Conservation (phyloP, 2,797 vertebrate genomes). For the Lacerta bilineata region DNA sequence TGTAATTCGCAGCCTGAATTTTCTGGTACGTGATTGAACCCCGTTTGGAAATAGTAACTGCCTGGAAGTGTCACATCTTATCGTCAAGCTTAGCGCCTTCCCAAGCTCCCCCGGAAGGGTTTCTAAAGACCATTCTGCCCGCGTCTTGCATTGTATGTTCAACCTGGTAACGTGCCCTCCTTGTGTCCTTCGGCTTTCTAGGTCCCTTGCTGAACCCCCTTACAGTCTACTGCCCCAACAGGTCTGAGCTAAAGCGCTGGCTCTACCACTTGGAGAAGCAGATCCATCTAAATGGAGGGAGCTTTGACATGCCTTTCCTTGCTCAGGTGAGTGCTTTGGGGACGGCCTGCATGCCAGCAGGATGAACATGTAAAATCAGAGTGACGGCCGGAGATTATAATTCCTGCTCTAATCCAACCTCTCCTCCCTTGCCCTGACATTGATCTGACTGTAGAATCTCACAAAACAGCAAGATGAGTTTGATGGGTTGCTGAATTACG, state of each 20-base stretch:
- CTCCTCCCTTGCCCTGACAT: too few relatives aligned
- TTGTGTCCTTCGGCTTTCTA: constrained; percentile 55
- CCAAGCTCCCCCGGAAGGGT: not conserved
- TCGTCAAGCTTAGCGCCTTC: not conserved
- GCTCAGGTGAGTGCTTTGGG: constrained; percentile 70
- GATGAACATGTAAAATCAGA: not conserved
- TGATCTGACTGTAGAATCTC: not conserved
- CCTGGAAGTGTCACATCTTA: too few relatives aligned
- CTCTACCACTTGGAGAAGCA: constrained; percentile 92
- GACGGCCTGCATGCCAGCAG: not conserved
- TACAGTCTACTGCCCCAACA: constrained; percentile 88
- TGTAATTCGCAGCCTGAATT: too few relatives aligned
- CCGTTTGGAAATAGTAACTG: too few relatives aligned
- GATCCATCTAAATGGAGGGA: constrained; percentile 88
- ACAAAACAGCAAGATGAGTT: not conserved
- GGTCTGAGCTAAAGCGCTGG: constrained; percentile 89
- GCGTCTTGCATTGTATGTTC: not conserved
- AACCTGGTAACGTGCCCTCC: constrained; percentile 3
- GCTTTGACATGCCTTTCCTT: constrained; percentile 58
- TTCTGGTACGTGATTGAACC: too few relatives aligned
- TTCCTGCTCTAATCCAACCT: not conserved
- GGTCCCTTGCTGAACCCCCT: constrained; percentile 93
- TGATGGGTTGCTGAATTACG: not conserved
- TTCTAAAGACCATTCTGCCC: too few relatives aligned
- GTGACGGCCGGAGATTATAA: not conserved